Evolutionary conservation across 2,113 vertebrate genomes (phyloP).

Genomic region (Regulus satrapa): DNA sequence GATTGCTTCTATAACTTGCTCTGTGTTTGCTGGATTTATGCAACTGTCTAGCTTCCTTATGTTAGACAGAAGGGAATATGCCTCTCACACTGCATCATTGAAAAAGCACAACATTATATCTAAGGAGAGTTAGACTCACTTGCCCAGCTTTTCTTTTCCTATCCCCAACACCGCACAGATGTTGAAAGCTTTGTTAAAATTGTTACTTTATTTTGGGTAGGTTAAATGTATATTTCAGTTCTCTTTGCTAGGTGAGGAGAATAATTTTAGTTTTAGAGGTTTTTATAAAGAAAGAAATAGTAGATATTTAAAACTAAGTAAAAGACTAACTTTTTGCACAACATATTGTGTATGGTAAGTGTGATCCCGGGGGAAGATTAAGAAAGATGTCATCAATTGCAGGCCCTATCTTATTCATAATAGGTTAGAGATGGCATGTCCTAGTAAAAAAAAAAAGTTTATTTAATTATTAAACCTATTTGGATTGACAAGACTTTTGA

Average conservation of each 20-base stretch:
- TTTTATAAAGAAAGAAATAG: neutral
- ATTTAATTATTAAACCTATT: neutral
- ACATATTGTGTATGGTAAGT: neutral
- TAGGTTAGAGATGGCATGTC: neutral
- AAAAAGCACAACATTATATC: neutral
- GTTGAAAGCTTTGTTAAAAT: neutral
- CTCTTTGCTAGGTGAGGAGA: neutral
- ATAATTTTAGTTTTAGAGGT: neutral
- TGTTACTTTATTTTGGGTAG: neutral
- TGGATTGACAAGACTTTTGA: neutral
- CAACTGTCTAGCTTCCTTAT: neutral
- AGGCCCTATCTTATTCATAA: neutral
- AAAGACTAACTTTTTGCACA: neutral
- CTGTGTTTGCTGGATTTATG: neutral
- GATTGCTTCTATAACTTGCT: neutral
- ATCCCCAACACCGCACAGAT: neutral
- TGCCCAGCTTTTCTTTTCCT: neutral
- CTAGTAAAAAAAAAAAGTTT: too few species aligned
- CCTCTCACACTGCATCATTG: neutral
- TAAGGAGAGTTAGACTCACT: neutral
- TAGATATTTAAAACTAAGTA: neutral
- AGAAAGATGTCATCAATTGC: slow-evolving; percentile 13
- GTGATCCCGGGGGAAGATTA: neutral
- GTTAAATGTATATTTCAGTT: neutral
- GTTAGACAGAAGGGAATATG: neutral